Evolutionary conservation across 2,888 invertebrate genomes (phyloP), one percentile per base, ranked within the genome.

Genomic region (Thelaira solivaga): DNA sequence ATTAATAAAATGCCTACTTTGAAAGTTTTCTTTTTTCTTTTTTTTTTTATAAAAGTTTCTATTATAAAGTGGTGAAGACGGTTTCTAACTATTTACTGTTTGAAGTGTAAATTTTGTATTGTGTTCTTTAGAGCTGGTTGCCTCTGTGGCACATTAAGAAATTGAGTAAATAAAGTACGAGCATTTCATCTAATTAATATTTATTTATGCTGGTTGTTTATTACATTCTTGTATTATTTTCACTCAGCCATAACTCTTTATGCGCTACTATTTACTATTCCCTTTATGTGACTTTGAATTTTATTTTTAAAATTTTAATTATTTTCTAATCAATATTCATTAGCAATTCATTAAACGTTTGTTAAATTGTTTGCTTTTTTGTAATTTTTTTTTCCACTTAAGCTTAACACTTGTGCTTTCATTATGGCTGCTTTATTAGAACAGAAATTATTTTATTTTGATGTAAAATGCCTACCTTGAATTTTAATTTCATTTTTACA

Each of bases 261-360:
- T 57, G 49, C 20, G n/a, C n/a, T n/a, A n/a, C n/a, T n/a, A n/a
- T n/a, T n/a, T n/a, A n/a, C n/a, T n/a, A n/a, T n/a, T n/a, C 16
- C 20, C n/a, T 7, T 6, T 13, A 10, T 53, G 3, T 41, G 13
- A n/a, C n/a, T 18, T 61, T 61, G 22, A 11, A 69, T 61, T 61
- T 18, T 57, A 29, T 20, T 47, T 24, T 36, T 47, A 20, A 7
- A 10, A 20, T 57, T 59, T 78, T 53, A 73, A 73, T 69, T 62
- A 53, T 59, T 69, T 73, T 64, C 73, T 78, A 78, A 78, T 73
- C 73, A 69, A 78, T 73, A 74, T 78, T 78, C 77, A 73, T 78
- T 78, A 77, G 57, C 10, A 34, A 64, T 72, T 68, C 71, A 65
- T 61, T 61, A 36, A 71, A 71, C 53, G 62, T 62, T 71, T n/a